Percentiles rank a stretch among this genome's conserved stretches.
Evolutionary conservation across 2,888 invertebrate genomes (phyloP).

Genomic region (Cataglyphis albicans): DNA sequence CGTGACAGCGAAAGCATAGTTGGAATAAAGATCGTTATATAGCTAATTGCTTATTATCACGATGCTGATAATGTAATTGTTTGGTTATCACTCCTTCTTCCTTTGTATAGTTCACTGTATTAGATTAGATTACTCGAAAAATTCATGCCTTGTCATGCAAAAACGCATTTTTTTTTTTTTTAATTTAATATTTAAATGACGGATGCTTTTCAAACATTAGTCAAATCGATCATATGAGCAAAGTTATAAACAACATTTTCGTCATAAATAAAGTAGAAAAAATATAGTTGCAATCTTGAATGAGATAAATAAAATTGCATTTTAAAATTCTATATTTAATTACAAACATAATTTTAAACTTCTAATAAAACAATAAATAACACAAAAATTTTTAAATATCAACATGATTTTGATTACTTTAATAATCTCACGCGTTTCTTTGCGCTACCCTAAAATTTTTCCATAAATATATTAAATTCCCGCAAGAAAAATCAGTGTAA

Average conservation of each 20-base stretch:
- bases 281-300: background rate
- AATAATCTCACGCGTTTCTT: background rate
- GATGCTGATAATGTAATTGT: constrained; percentile 43
- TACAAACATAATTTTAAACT: background rate
- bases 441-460: background rate
- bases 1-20: constrained; percentile 28
- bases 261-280: background rate
- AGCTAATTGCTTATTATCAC: constrained; percentile 47
- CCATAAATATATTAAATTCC: background rate
- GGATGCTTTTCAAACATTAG: background rate
- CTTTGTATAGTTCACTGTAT: background rate
- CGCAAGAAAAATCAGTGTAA: background rate
- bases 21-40: constrained; percentile 21
- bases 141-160: background rate
- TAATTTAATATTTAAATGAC: background rate
- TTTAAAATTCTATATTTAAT: background rate
- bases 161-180: background rate
- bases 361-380: background rate
- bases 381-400: background rate
- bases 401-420: background rate
- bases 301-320: background rate
- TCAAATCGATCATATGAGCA: background rate
- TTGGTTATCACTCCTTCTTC: constrained; percentile 16
- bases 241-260: background rate
- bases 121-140: constrained; percentile 23